These are phyloP conservation scores for Rhimphoctona megacephalus DNA, from an alignment of 2,888 invertebrate genomes.

Conservation along the genomic window DNA sequence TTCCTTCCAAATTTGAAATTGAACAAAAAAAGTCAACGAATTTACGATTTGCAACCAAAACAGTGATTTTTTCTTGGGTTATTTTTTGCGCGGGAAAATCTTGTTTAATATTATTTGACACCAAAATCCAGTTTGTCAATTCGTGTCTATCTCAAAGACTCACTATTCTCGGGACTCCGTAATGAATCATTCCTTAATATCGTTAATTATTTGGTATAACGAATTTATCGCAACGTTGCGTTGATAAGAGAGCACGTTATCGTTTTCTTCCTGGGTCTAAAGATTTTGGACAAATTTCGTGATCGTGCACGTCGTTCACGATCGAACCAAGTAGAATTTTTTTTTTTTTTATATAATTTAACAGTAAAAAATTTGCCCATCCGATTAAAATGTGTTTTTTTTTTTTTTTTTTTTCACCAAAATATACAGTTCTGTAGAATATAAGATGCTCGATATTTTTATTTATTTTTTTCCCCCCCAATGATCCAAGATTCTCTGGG, in stretches of 20 bases:
- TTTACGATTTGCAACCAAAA: too few species aligned
- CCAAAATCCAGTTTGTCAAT: not conserved
- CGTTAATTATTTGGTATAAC: not conserved
- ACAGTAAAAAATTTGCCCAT: too few species aligned
- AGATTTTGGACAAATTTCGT: not conserved
- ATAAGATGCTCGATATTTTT: not conserved
- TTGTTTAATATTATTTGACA: not conserved
- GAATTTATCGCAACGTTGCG: slow-evolving; percentile 37
- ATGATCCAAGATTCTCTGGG: slow-evolving; percentile 16
- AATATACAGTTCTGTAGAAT: not conserved
- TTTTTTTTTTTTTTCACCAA: not conserved
- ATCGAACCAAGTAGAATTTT: not conserved
- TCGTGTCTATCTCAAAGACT: not conserved
- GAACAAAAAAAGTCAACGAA: too few species aligned
- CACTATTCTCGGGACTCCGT: not conserved
- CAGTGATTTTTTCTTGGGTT: too few species aligned
- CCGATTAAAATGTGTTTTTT: too few species aligned
- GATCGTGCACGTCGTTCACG: not conserved
- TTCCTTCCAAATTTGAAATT: too few species aligned
- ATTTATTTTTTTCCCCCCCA: not conserved
- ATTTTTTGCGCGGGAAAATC: not conserved
- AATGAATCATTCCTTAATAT: not conserved
- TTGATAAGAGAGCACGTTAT: slow-evolving; percentile 25
- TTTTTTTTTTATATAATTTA: too few species aligned
- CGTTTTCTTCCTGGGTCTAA: not conserved